phyloP scores from a whole-genome alignment of 2,797 vertebrate genomes.

The Acestrorhynchus altus region DNA sequence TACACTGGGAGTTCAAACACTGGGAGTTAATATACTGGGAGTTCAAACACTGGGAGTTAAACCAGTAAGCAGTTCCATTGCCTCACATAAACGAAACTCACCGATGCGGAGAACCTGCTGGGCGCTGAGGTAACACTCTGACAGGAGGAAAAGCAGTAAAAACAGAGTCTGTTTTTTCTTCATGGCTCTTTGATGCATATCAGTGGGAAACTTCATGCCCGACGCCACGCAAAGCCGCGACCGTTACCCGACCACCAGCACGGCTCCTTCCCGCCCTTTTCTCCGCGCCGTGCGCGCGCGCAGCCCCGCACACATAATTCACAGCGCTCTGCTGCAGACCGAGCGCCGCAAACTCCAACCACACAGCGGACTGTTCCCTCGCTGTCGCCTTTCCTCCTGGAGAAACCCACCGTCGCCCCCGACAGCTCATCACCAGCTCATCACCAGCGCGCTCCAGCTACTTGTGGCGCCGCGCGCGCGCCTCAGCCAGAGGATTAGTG shows the following conservation, averaged over 20 bases:
- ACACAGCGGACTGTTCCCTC: no score
- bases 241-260: no score
- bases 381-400: not conserved
- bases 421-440: not conserved
- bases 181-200: slow-evolving; percentile 68
- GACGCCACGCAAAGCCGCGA: not conserved
- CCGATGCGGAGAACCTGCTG: slow-evolving; percentile 93
- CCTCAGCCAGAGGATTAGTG: slow-evolving; percentile 33
- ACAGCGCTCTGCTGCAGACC: not conserved
- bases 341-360: not conserved
- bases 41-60: no score
- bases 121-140: slow-evolving; percentile 71
- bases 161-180: slow-evolving; percentile 66
- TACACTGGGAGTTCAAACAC: no score
- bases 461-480: slow-evolving; percentile 12
- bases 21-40: no score
- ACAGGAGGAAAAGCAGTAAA: slow-evolving; percentile 60
- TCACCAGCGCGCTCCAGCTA: slow-evolving; percentile 13
- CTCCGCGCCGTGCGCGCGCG: slow-evolving; percentile 6
- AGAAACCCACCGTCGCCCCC: not conserved
- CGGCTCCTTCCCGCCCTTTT: slow-evolving; percentile 5
- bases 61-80: not conserved
- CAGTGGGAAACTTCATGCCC: slow-evolving; percentile 54
- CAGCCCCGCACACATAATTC: not conserved
- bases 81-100: slow-evolving; percentile 71